Percentiles rank a stretch among this genome's conserved stretches.
Conservation (phyloP, 2,113 vertebrate genomes). For the Alectura lathami region DNA sequence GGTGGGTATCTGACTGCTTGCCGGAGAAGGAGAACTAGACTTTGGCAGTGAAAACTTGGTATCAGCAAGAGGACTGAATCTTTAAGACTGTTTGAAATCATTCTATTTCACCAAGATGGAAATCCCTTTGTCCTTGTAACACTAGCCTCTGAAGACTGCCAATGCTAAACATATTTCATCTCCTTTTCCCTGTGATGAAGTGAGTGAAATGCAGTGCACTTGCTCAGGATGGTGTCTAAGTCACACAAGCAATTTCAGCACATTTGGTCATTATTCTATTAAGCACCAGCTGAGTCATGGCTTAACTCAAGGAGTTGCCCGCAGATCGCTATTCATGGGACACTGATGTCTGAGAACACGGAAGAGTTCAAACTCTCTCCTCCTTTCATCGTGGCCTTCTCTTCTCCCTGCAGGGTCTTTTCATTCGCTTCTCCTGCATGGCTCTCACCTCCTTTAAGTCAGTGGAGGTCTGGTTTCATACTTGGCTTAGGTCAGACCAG, state of each 20-base stretch:
- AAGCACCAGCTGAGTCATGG: not conserved
- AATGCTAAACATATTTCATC: not conserved
- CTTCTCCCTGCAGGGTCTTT: conserved; percentile 6
- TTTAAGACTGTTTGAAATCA: not conserved
- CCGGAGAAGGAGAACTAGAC: not conserved
- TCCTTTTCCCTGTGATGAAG: not conserved
- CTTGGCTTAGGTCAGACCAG: not conserved
- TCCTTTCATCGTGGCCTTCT: conserved; percentile 16
- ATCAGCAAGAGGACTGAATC: not conserved
- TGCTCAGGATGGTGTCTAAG: not conserved
- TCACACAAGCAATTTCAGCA: not conserved
- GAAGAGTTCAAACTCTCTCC: not conserved
- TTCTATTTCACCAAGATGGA: not conserved
- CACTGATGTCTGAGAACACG: not conserved
- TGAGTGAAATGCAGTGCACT: not conserved
- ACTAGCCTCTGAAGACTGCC: not conserved
- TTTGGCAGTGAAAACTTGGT: not conserved
- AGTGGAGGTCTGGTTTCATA: not conserved
- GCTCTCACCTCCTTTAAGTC: not conserved
- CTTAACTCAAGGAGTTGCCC: not conserved
- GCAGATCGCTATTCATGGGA: not conserved
- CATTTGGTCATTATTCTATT: not conserved
- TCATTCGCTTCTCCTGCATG: not conserved
- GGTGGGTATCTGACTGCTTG: not conserved
- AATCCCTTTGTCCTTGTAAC: not conserved